Base-by-base conservation (phyloP, 2,113 vertebrate species). In the Rutilus rutilus region DNA sequence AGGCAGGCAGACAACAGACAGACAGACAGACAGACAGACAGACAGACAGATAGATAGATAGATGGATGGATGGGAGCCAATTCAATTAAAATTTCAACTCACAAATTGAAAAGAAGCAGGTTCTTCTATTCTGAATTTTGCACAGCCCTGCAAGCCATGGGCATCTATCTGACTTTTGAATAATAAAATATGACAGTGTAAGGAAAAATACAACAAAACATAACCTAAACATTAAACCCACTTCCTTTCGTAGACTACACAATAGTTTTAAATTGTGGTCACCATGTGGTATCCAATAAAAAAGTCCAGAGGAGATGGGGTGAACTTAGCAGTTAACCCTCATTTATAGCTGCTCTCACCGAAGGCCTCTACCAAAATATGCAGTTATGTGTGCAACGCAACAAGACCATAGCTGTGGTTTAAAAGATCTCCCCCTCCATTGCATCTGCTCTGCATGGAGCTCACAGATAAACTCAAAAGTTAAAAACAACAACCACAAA, bases 401-500 rank as follows among this genome's bases (percentile, higher is more conserved):
- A 17, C 5, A 33, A 54, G 57, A 83, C 57, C 71, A 74, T 86
- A 84, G 83, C 71, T 78, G 87, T 39, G 78, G 82, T 75, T 84
- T 75, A 39, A 65, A 57, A 77, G 50, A 85, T 73, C 25, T 73
- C 59, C 78, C 50, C 50, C 42, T 50, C 36, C 25, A 42, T 17
- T 65, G 57, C 91, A 92, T 92, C 90, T 91, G 89, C 89, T 93
- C 89, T 93, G 91, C 92, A 90, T 92, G 93, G 92, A 93, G 92
- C 93, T 92, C 88, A 91, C 91, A 94, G 92, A 92, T 85, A 94
- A 91, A 91, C 88, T 88, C 89, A 83, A 89, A 90, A 87, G 90
- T 92, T 94, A 90, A 93, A 93, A 94, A 94, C 92, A 94, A 92
- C 91, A 92, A 93, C 92, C 92, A 90, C 91, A 92, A 93, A 10